Evolutionary conservation across 2,113 vertebrate genomes (phyloP).

Genomic region (Hydrochoerus hydrochaeris): DNA sequence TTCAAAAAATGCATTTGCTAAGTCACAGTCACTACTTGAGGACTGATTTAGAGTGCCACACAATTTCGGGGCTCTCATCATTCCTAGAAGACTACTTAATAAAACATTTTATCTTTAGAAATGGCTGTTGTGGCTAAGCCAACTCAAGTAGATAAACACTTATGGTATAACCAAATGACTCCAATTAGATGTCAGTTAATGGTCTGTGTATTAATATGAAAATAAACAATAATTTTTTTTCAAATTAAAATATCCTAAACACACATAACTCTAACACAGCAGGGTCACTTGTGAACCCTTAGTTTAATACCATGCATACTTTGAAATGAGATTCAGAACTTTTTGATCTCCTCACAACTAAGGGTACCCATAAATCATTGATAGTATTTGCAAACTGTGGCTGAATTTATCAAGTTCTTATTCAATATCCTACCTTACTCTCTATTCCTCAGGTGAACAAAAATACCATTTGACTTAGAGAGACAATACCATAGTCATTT

Average conservation of each 20-base stretch:
- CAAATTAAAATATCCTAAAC: not conserved
- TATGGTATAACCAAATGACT: not conserved
- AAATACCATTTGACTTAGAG: not conserved
- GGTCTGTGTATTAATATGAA: not conserved
- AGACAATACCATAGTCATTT: not conserved
- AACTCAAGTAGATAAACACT: not conserved
- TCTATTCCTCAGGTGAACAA: not conserved
- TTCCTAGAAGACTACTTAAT: not conserved
- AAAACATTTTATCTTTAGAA: not conserved
- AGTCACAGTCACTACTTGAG: not conserved
- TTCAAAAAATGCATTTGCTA: not conserved
- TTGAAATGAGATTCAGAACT: not conserved
- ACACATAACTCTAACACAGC: not conserved
- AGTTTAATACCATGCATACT: not conserved
- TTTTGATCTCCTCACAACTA: not conserved
- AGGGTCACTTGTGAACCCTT: rapidly evolving
- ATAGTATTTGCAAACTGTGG: not conserved
- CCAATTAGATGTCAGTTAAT: not conserved
- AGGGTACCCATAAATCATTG: not conserved
- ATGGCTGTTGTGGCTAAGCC: not conserved
- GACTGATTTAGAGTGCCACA: not conserved
- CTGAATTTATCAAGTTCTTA: not conserved
- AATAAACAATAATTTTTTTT: not conserved
- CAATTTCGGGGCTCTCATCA: not conserved
- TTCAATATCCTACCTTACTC: not conserved